Evolutionary conservation across 2,113 vertebrate species (phyloP), one percentile per base, ranked within the genome.

Genomic region (Perca schrenkii): DNA sequence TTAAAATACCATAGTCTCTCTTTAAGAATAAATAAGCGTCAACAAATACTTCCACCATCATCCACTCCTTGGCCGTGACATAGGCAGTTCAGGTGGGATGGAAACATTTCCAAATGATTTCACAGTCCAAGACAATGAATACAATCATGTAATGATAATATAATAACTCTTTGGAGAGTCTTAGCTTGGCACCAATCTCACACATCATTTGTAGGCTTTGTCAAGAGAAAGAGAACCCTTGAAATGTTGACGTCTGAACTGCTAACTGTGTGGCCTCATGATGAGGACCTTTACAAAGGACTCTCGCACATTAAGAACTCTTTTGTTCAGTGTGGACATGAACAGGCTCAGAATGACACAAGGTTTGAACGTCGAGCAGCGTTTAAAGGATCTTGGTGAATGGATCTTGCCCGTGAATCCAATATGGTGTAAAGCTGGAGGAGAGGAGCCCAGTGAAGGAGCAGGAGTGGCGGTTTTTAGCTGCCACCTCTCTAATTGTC

Each of bases 401-500:
- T 71, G 49, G 65, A 71, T 22, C 58, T 56, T 53, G 70, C 61
- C 46, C 56, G 64, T 61, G 49, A 70, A 77, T 89, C 34, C 67
- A 65, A 74, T 86, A 77, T 58, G 72, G 53, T 61, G 80, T 60
- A 40, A 61, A 70, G 49, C 67, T 69, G 0, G n/a, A 69, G 61
- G 65, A 72, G 22, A 4, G 66, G 40, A 62, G 50, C 15, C 34
- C 52, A 66, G 70, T 22, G 82, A 67, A 85, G 74, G 86, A 86
- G 19, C 62, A 46, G 69, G 40, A 70, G 56, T 1, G 25, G 49
- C 63, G 54, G 31, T 67, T 67, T 63, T 73, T 79, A 47, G 50
- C 76, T 57, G 64, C 57, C 25, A 10, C 65, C 54, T 84, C 80
- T 86, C 84, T 91, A 93, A 92, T 94, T 91, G 92, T 91, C 74